Evolutionary conservation across 2,888 invertebrate species (phyloP).

Genomic region (Parnassius glacialis): DNA sequence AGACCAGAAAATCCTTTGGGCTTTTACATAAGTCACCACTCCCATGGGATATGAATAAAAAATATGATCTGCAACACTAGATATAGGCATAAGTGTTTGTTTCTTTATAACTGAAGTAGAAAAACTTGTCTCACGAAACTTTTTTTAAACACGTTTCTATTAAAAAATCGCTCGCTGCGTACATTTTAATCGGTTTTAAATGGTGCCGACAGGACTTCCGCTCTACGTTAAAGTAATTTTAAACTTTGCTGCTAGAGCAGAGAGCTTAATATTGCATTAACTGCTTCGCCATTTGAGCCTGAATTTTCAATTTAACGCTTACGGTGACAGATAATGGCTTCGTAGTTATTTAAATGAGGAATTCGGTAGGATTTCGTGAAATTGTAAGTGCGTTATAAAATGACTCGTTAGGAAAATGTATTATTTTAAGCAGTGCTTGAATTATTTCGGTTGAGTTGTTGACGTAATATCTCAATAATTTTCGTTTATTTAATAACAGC

Average conservation of each 20-base stretch:
- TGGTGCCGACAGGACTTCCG: constrained; percentile 28
- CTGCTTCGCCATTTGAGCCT: constrained; percentile 8
- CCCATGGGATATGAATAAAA: too few species aligned
- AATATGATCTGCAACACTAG: too few species aligned
- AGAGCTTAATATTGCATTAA: constrained; percentile 1
- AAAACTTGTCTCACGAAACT: constrained; percentile 15
- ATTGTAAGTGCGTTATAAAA: constrained; percentile 19
- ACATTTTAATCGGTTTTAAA: constrained; percentile 49
- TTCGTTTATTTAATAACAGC: too few species aligned
- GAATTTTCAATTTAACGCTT: constrained; percentile 26
- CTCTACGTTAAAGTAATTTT: not conserved
- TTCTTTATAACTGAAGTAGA: constrained; percentile 2
- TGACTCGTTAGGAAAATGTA: constrained; percentile 9
- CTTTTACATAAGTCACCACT: too few species aligned
- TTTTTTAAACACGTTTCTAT: constrained; percentile 36
- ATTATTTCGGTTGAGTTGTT: too few species aligned
- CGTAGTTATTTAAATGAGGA: constrained; percentile 27
- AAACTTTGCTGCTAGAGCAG: not conserved
- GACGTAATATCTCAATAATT: too few species aligned
- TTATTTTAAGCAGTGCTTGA: too few species aligned
- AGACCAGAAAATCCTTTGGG: too few species aligned
- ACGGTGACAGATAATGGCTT: constrained; percentile 26
- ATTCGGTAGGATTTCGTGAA: constrained; percentile 22
- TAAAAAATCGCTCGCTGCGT: constrained; percentile 37
- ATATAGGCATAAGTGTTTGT: not conserved